Conservation (phyloP, 2,797 vertebrate genomes). For the Peromyscus nudipes region DNA sequence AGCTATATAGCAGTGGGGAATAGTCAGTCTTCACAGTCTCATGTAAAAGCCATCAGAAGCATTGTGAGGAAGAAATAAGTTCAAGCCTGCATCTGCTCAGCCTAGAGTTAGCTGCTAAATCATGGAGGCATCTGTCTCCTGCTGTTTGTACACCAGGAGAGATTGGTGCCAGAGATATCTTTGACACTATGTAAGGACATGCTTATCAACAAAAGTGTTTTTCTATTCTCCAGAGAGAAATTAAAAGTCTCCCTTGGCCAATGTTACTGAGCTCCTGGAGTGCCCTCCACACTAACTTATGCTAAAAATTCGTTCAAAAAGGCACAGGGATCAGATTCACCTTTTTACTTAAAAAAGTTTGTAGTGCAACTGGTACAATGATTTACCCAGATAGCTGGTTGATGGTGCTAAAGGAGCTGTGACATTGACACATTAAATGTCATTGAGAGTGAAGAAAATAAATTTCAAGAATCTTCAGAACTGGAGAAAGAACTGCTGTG, state of each 20-base stretch:
- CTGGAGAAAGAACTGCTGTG: accelerated
- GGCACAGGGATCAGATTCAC: background rate
- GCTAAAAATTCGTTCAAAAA: background rate
- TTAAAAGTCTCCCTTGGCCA: background rate
- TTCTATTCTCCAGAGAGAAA: background rate
- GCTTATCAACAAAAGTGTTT: background rate
- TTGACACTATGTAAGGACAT: background rate
- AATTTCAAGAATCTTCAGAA: background rate
- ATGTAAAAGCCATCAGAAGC: background rate
- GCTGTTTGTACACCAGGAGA: background rate
- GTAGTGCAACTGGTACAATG: no score
- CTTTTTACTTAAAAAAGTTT: background rate
- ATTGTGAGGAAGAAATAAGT: background rate
- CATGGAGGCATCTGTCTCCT: background rate
- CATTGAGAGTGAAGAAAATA: background rate
- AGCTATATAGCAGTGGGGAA: background rate
- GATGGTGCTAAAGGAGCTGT: background rate
- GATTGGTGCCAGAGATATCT: background rate
- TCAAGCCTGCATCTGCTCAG: background rate
- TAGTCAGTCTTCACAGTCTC: background rate
- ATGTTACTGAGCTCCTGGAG: background rate
- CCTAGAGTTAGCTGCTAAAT: background rate
- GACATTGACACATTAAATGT: background rate
- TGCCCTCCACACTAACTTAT: background rate
- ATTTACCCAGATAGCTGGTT: no score